Evolutionary conservation across 2,113 vertebrate genomes (phyloP).

Genomic region (Prochilodus magdalenae): DNA sequence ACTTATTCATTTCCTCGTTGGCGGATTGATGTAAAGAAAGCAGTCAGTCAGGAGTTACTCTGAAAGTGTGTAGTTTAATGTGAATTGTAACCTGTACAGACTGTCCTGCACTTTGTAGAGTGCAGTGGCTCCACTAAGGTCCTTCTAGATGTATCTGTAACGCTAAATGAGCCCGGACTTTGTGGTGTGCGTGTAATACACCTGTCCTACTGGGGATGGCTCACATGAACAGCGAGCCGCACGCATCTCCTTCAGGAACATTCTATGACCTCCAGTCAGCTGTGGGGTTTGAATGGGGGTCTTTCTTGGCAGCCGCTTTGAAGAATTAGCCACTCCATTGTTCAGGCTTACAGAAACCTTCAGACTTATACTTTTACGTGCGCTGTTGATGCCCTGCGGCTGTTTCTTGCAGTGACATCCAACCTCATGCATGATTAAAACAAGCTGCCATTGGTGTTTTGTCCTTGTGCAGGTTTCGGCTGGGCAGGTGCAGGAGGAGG

Average conservation of each 20-base stretch:
- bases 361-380: neutral
- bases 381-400: neutral
- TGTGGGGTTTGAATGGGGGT: slow-evolving; percentile 12
- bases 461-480: slow-evolving; percentile 56
- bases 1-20: neutral
- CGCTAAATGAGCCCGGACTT: no score
- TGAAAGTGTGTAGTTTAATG: no score
- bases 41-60: no score
- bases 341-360: neutral
- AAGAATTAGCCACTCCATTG: neutral
- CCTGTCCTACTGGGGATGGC: neutral
- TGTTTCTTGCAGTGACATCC: neutral
- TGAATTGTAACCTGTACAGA: no score
- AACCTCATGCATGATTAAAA: slow-evolving; percentile 10
- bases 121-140: no score
- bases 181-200: neutral
- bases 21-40: no score
- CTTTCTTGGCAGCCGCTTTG: neutral
- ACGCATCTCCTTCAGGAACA: slow-evolving; percentile 43
- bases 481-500: slow-evolving; percentile 45
- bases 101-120: no score
- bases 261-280: slow-evolving; percentile 52
- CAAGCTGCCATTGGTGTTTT: neutral
- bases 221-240: neutral
- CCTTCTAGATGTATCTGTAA: no score